A percentile compares a stretch with the other conserved stretches of the same genome.
Evolutionary conservation across 2,113 vertebrate genomes (phyloP).

Genomic region (Burhinus bistriatus): DNA sequence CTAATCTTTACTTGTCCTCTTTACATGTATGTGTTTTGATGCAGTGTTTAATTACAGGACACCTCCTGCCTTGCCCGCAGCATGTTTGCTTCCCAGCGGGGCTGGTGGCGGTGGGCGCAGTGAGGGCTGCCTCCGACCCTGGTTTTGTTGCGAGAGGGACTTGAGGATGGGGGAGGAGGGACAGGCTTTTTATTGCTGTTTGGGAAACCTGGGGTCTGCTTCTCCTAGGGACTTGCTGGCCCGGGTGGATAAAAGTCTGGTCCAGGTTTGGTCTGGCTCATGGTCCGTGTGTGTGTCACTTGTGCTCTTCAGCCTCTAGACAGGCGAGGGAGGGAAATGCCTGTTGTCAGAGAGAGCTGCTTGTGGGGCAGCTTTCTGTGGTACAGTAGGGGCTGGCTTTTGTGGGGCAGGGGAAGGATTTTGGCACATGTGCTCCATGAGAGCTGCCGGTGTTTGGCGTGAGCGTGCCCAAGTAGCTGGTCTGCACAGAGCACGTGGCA

Average conservation of each 20-base stretch:
- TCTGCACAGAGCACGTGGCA: accelerated
- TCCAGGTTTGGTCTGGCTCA: neutral
- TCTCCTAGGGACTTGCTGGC: neutral
- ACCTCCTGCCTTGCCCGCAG: neutral
- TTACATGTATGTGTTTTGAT: accelerated
- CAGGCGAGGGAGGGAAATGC: neutral
- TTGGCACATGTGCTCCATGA: accelerated
- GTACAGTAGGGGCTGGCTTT: neutral
- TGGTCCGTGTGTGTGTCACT: accelerated
- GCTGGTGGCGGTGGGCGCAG: accelerated
- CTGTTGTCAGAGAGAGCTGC: neutral
- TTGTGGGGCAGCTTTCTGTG: neutral
- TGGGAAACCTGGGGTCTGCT: neutral
- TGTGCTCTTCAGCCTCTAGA: neutral
- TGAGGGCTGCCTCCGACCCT: neutral
- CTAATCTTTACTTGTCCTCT: neutral
- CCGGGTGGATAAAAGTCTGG: neutral
- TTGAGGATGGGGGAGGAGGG: neutral
- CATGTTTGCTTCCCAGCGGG: accelerated
- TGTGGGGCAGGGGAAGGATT: neutral
- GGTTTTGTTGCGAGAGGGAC: neutral
- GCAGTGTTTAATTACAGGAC: neutral
- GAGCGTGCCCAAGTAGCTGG: accelerated
- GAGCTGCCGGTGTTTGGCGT: accelerated
- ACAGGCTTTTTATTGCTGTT: neutral